Evolutionary conservation across 2,888 invertebrate genomes (phyloP).

Genomic region (Pycnomerus fuliginosus): DNA sequence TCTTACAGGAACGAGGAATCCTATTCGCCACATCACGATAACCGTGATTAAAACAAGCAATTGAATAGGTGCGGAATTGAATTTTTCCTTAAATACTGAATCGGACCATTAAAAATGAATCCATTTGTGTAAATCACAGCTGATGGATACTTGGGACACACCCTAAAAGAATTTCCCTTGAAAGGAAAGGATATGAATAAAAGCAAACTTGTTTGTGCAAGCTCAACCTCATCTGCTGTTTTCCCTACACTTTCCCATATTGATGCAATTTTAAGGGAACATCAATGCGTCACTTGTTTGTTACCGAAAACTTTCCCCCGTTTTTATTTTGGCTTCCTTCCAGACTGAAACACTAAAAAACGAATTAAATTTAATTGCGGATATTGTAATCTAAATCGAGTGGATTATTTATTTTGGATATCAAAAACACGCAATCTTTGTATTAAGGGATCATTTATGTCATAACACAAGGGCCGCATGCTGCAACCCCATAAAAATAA

Average conservation of each 20-base stretch:
- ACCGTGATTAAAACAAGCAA: neutral
- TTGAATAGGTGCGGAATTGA: slow-evolving; percentile 1
- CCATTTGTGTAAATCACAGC: slow-evolving; percentile 12
- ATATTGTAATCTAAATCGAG: too few species aligned
- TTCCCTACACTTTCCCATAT: slow-evolving; percentile 4
- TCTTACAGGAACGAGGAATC: neutral
- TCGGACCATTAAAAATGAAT: slow-evolving; percentile 13
- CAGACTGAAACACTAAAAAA: slow-evolving; percentile 6
- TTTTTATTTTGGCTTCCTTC: neutral
- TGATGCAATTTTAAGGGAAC: too few species aligned
- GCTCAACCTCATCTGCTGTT: slow-evolving; percentile 6
- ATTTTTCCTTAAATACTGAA: too few species aligned
- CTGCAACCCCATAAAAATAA: slow-evolving; percentile 12
- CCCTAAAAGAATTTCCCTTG: slow-evolving; percentile 1
- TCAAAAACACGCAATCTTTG: neutral
- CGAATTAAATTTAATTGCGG: slow-evolving; percentile 11
- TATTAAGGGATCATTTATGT: neutral
- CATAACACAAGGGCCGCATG: neutral
- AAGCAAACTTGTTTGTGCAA: slow-evolving; percentile 8
- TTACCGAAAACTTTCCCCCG: neutral
- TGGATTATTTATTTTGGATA: too few species aligned
- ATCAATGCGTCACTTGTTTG: slow-evolving; percentile 5
- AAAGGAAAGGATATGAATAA: slow-evolving; percentile 10
- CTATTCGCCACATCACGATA: neutral
- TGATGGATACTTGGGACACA: slow-evolving; percentile 5